A percentile compares a stretch with the other conserved stretches of the same genome.
Evolutionary conservation across 2,797 vertebrate species (phyloP).

Genomic region (Momotus momota): DNA sequence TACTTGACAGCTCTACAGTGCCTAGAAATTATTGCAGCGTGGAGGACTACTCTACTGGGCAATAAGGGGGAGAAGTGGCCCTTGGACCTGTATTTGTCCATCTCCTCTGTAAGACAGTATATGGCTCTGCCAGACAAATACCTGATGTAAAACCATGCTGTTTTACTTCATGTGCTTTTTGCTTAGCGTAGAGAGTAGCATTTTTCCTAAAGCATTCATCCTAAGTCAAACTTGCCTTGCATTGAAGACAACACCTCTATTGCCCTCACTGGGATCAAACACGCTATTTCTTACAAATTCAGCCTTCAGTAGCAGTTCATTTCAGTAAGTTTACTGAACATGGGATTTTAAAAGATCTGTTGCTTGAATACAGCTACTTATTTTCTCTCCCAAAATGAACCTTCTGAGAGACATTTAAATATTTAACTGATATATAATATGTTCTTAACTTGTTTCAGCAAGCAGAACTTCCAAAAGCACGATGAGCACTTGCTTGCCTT

Average conservation of each 20-base stretch:
- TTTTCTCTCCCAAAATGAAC: not conserved
- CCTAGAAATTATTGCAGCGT: not conserved
- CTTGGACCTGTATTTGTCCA: not conserved
- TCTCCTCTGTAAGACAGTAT: not conserved
- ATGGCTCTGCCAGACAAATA: not conserved
- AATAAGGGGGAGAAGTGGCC: not conserved
- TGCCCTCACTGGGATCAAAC: not conserved
- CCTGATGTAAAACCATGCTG: not conserved
- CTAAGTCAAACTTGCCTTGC: not conserved
- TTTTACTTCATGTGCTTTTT: not conserved
- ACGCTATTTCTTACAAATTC: not conserved
- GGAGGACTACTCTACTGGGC: not conserved
- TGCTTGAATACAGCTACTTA: not conserved
- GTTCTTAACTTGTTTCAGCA: not conserved
- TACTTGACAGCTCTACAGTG: not conserved
- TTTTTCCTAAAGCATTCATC: not conserved
- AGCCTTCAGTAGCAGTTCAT: not conserved
- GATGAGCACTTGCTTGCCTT: not conserved
- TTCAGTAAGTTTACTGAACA: not conserved
- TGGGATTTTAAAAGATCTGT: fast-evolving
- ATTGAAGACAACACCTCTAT: not conserved
- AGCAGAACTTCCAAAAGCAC: not conserved
- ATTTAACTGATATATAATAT: not conserved
- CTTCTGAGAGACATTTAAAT: not conserved
- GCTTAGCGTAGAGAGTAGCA: not conserved